Evolutionary conservation across 2,113 vertebrate genomes (phyloP).

Genomic region (Oncorhynchus masou): DNA sequence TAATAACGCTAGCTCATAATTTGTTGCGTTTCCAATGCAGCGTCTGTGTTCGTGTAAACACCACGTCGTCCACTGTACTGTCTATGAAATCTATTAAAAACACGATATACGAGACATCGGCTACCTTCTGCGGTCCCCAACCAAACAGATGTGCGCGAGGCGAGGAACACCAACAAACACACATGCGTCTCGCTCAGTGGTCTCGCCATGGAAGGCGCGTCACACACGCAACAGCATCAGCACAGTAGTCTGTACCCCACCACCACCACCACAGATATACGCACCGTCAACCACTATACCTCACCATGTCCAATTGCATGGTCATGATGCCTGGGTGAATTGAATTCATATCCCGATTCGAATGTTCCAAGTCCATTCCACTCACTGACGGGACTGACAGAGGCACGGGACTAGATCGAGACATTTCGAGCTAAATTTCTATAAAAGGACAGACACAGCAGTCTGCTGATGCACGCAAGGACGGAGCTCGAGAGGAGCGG

Average conservation of each 20-base stretch:
- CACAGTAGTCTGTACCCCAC: slow-evolving; percentile 2
- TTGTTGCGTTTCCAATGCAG: too few species aligned
- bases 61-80: too few species aligned
- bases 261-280: background rate
- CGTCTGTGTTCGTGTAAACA: too few species aligned
- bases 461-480: too few species aligned
- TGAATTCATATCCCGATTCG: background rate
- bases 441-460: background rate
- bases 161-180: background rate
- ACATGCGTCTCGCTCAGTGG: background rate
- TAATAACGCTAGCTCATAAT: too few species aligned
- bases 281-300: slow-evolving; percentile 3
- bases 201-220: background rate
- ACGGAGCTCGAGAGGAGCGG: background rate
- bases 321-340: too few species aligned
- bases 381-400: background rate
- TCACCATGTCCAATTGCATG: slow-evolving; percentile 1
- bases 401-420: background rate
- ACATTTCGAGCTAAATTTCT: background rate
- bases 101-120: too few species aligned
- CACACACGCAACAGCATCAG: background rate
- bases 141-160: too few species aligned
- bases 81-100: too few species aligned
- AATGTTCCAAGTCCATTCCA: background rate
- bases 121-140: too few species aligned